Conservation (phyloP, 2,888 invertebrate genomes). For the Cheilosia vernalis region DNA sequence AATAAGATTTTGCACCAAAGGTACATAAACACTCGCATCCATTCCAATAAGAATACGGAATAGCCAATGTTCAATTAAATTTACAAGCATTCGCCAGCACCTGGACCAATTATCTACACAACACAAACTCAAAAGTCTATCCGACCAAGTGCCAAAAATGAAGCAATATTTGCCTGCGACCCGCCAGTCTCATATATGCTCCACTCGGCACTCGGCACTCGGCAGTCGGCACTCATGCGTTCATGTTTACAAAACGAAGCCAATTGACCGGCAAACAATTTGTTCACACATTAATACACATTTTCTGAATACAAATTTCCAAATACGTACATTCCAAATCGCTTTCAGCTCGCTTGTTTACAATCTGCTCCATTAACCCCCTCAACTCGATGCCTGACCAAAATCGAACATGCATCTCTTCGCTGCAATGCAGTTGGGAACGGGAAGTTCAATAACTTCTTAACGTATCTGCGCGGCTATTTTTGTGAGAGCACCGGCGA, state of each 20-base stretch:
- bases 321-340: conserved; percentile 33
- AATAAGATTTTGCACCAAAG: conserved; percentile 2
- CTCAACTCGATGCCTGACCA: conserved; percentile 13
- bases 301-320: conserved; percentile 41
- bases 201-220: background rate
- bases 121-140: background rate
- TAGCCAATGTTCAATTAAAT: conserved; percentile 44
- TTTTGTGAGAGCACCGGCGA: conserved; percentile 11
- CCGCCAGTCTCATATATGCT: conserved; percentile 1
- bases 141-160: conserved; percentile 36
- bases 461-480: conserved; percentile 5
- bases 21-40: background rate
- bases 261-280: conserved; percentile 59
- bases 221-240: conserved; percentile 28
- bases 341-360: conserved; percentile 48
- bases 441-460: conserved; percentile 21
- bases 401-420: conserved; percentile 18
- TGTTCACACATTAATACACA: conserved; percentile 66
- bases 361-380: conserved; percentile 37
- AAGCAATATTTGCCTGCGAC: conserved; percentile 21
- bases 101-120: conserved; percentile 32
- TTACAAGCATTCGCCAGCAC: conserved; percentile 46
- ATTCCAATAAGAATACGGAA: background rate
- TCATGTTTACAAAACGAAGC: conserved; percentile 61
- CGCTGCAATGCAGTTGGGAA: conserved; percentile 30